A percentile compares a stretch with the other conserved stretches of the same genome.
Evolutionary conservation across 2,888 invertebrate species (phyloP).

Genomic region (Cheilosia impressa): DNA sequence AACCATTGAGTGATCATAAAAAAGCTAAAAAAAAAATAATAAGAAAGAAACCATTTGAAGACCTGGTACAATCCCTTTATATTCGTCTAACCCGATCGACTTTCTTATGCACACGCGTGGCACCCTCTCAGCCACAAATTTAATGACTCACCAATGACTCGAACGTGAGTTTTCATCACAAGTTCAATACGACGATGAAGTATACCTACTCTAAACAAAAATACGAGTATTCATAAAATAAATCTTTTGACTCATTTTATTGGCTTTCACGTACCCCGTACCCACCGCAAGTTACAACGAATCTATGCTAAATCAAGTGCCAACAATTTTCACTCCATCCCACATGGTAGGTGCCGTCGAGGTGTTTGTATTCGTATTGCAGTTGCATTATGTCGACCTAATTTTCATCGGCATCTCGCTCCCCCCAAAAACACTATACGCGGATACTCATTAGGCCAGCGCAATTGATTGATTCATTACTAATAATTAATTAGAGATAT

Average conservation of each 20-base stretch:
- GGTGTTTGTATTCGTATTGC: constrained; percentile 1
- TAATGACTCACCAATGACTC: constrained; percentile 57
- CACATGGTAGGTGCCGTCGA: not conserved
- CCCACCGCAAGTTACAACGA: not conserved
- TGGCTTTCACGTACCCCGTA: not conserved
- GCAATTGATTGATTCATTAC: constrained; percentile 74
- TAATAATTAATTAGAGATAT: constrained; percentile 69
- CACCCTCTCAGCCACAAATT: constrained; percentile 11
- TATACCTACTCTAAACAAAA: not conserved
- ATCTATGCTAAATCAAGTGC: constrained; percentile 21
- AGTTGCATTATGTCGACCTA: constrained; percentile 48
- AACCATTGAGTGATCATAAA: not conserved
- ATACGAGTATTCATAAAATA: constrained; percentile 52
- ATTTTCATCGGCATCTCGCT: constrained; percentile 8
- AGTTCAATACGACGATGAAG: not conserved
- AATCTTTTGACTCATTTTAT: constrained; percentile 35
- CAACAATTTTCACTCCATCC: constrained; percentile 26
- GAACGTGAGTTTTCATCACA: constrained; percentile 55
- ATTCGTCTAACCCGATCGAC: constrained; percentile 5
- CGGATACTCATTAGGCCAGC: constrained; percentile 59
- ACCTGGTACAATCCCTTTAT: constrained; percentile 17
- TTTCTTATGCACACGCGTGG: not conserved
- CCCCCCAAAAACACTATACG: not conserved
- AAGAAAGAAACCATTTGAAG: not conserved
- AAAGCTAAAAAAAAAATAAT: not conserved